Evolutionary conservation across 2,888 invertebrate species (phyloP), one percentile per base, ranked within the genome.

Genomic region (Nasonia oneida): DNA sequence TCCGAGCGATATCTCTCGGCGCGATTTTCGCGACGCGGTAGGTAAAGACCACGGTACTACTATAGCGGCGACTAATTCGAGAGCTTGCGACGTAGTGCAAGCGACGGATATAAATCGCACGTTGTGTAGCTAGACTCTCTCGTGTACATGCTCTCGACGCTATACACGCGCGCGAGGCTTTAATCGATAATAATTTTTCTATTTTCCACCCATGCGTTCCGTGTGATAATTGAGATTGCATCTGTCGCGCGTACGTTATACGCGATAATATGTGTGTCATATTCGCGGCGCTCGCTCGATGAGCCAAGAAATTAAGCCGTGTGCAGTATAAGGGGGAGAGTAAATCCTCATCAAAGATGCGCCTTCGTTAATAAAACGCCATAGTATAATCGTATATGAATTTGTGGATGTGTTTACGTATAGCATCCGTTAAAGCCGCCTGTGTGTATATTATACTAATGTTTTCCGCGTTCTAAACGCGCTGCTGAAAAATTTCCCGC

Each of bases 281-380:
- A 10, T 47, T 10, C 10, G 12, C 47, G 10, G 12, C 12, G 90
- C 89, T 88, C 87, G 89, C 89, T 89, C 89, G 90, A 90, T 89
- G 90, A 91, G 90, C 90, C 90, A 89, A 90, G 91, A 91, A 92
- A 92, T 92, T 90, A 92, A 92, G 92, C 91, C 91, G 91, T 91
- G 90, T 90, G 29, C 29, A 29, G 29, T 29, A 29, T 1, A 29
- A 39, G 73, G 39, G 33, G 33, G 67, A 67, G 47, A 47, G 73
- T 73, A 73, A 39, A 47, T 73, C 47, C 42, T 73, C 73, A 47
- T 73, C n/a, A 73, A 47, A 42, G 73, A 73, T 42, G 73, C 73
- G 71, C 76, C 23, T 37, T 57, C 37, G 23, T 61, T 10, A 75
- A 12, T 29, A 67, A 14, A 12, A 23, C n/a, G 73, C 23, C 23